Percentiles rank a stretch among this genome's conserved stretches.
These are phyloP conservation scores for Eidolon helvum DNA, from an alignment of 2,113 vertebrate genomes.

Conservation along the genomic window DNA sequence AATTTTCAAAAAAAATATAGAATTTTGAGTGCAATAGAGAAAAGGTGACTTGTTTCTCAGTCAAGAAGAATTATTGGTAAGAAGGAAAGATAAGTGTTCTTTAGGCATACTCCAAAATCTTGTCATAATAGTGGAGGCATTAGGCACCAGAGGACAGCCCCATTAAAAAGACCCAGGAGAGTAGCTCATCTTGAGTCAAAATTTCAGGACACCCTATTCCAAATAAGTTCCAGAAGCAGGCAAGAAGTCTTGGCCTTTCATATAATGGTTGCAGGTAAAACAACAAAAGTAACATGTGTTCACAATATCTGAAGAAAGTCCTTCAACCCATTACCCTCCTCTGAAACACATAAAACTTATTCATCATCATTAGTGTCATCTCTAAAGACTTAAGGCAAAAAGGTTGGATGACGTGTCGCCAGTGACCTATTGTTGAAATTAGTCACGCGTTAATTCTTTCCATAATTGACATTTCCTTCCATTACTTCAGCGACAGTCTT, in stretches of 20 bases:
- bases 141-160: neutral
- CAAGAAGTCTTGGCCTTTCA: neutral
- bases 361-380: neutral
- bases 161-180: neutral
- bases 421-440: neutral
- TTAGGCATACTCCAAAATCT: neutral
- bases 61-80: neutral
- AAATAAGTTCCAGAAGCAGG: neutral
- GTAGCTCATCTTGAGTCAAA: neutral
- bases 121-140: neutral
- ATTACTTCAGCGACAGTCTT: constrained; percentile 87
- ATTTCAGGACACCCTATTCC: neutral
- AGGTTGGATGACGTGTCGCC: neutral
- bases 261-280: neutral
- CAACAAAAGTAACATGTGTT: neutral
- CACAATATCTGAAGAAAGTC: neutral
- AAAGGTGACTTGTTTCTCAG: neutral
- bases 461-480: neutral
- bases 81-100: neutral
- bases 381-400: neutral
- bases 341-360: neutral
- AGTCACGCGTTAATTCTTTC: neutral
- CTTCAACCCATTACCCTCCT: neutral
- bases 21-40: neutral
- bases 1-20: neutral